Conservation (phyloP, 1,140 invertebrate genomes). For the Mercenaria mercenaria region DNA sequence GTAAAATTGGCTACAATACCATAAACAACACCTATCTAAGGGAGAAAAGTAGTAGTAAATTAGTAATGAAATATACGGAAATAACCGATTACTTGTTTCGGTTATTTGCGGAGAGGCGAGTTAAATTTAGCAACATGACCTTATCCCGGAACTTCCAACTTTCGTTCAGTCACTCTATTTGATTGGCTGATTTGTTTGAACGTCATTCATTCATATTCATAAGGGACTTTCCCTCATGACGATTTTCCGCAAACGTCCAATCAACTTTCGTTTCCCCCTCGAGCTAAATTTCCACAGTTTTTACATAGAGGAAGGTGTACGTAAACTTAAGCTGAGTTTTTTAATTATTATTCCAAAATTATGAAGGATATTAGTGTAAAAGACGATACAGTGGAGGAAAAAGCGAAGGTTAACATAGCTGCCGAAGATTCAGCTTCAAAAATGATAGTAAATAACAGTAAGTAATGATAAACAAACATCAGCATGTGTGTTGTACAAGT, state of each 20-base stretch:
- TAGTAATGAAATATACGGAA: too few relatives aligned
- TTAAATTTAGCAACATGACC: slow-evolving; percentile 52
- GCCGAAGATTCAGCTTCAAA: neutral
- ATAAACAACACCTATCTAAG: too few relatives aligned
- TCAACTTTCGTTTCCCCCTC: slow-evolving; percentile 56
- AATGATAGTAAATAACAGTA: neutral
- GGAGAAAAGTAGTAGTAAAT: too few relatives aligned
- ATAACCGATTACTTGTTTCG: neutral
- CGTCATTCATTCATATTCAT: slow-evolving; percentile 52
- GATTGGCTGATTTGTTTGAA: neutral
- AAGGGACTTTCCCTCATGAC: slow-evolving; percentile 57
- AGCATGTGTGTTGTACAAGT: too few relatives aligned
- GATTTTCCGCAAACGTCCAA: slow-evolving; percentile 5
- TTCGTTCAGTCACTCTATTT: neutral
- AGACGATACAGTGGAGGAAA: neutral
- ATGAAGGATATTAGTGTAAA: slow-evolving; percentile 1
- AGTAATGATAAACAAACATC: slow-evolving; percentile 12
- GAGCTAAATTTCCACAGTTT: slow-evolving; percentile 20
- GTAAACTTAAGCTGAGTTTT: neutral
- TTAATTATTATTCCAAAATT: neutral
- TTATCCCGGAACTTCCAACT: slow-evolving; percentile 31
- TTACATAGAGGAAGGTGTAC: neutral
- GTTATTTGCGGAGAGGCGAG: neutral
- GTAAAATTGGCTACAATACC: too few relatives aligned
- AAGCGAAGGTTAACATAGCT: neutral